These are phyloP conservation scores for Melipona quadrifasciata DNA, from an alignment of 1,140 invertebrate species.

Conservation along the genomic window DNA sequence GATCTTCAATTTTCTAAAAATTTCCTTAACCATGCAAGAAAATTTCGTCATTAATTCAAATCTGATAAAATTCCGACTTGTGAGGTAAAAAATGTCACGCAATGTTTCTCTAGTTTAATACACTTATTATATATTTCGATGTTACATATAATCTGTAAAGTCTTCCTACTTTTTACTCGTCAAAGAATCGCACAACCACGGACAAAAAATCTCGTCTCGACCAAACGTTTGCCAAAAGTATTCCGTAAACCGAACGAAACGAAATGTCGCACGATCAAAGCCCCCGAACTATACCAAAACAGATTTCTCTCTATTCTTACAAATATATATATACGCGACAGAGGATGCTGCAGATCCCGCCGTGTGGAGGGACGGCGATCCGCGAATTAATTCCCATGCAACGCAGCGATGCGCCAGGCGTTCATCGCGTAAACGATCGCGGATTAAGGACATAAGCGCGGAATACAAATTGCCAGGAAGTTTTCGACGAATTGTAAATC, in stretches of 20 bases:
- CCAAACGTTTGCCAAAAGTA: no score
- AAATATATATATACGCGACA: no score
- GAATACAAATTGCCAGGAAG: constrained; percentile 50
- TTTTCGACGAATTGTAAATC: constrained; percentile 63
- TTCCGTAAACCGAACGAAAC: no score
- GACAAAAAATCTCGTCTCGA: not conserved
- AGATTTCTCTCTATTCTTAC: not conserved
- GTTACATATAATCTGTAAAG: not conserved
- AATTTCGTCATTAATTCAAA: no score
- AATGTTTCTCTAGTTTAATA: no score
- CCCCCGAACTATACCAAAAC: not conserved
- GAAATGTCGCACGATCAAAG: no score
- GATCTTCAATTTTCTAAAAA: no score
- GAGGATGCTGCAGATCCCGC: not conserved
- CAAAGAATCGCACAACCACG: not conserved
- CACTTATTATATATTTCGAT: no score
- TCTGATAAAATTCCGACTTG: no score
- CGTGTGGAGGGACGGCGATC: not conserved
- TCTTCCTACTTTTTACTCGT: not conserved
- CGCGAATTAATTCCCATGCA: constrained; percentile 3
- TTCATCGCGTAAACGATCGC: constrained; percentile 16
- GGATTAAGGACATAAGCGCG: constrained; percentile 37
- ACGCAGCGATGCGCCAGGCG: not conserved
- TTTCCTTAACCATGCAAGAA: no score
- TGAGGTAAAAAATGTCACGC: no score